Percentiles rank a stretch among this genome's conserved stretches.
Conservation (phyloP, 2,113 vertebrate species). For the Thalassarche chlororhynchos region DNA sequence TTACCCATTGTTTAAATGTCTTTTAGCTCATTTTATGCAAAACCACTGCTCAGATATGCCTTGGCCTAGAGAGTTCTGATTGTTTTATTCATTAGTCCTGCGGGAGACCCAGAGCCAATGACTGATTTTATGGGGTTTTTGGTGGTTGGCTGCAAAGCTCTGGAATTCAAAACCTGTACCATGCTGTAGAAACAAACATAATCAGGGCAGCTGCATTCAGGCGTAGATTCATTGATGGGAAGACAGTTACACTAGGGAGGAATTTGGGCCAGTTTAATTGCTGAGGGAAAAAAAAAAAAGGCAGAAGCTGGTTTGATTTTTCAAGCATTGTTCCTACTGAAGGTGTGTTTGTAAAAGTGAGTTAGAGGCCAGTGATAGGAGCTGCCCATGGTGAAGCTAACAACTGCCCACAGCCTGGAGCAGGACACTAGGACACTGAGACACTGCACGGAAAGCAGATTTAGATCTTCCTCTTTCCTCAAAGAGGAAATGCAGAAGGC, state of each 20-base stretch:
- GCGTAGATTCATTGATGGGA: background rate
- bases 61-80: background rate
- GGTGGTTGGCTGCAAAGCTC: background rate
- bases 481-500: background rate
- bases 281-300: accelerated
- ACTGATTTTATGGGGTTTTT: background rate
- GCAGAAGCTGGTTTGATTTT: background rate
- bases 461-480: background rate
- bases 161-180: background rate
- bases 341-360: background rate
- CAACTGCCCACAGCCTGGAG: background rate
- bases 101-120: background rate
- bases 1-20: background rate
- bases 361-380: background rate
- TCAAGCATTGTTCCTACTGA: background rate
- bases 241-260: background rate
- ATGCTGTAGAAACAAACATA: background rate
- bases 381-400: background rate
- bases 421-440: background rate
- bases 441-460: background rate
- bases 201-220: background rate
- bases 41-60: background rate
- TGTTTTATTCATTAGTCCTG: constrained; percentile 11
- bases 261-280: background rate
- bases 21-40: constrained; percentile 12